These are phyloP conservation scores for Caenorhabditis doughertyi DNA, from an alignment of 2,888 invertebrate species.

Conservation along the genomic window DNA sequence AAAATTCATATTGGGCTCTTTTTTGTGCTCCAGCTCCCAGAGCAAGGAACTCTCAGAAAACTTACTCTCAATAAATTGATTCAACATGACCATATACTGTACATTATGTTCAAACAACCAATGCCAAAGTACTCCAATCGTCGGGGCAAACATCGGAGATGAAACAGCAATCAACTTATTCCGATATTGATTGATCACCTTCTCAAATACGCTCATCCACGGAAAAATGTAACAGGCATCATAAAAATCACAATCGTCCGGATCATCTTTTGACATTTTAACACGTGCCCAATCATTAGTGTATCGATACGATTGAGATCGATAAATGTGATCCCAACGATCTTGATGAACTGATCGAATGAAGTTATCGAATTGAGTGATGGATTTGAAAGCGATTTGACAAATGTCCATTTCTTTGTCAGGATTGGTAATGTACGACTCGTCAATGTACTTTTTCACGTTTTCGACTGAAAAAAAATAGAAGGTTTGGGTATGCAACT, in stretches of 20 bases:
- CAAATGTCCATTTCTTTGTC: background rate
- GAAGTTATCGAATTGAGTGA: slow-evolving; percentile 40
- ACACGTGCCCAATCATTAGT: slow-evolving; percentile 35
- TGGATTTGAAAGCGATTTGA: background rate
- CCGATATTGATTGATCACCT: background rate
- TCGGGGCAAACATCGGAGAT: slow-evolving; percentile 8
- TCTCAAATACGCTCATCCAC: slow-evolving; percentile 1
- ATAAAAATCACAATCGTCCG: slow-evolving; percentile 31
- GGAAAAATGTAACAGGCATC: slow-evolving; percentile 26
- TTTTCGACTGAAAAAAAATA: slow-evolving; percentile 32
- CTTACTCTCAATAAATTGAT: slow-evolving; percentile 15
- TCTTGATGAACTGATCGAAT: slow-evolving; percentile 32
- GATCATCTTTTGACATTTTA: background rate
- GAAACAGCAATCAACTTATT: slow-evolving; percentile 11
- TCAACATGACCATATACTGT: slow-evolving; percentile 14
- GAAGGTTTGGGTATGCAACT: no score
- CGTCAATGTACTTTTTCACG: slow-evolving; percentile 15
- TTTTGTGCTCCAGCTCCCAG: background rate
- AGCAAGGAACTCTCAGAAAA: background rate
- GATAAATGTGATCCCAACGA: slow-evolving; percentile 26
- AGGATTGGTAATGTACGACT: slow-evolving; percentile 5
- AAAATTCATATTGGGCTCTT: background rate
- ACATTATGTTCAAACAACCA: slow-evolving; percentile 37
- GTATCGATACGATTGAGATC: slow-evolving; percentile 2
- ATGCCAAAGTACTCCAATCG: slow-evolving; percentile 30